Evolutionary conservation across 2,888 invertebrate species (phyloP).

Genomic region (Isotomurus palustris): DNA sequence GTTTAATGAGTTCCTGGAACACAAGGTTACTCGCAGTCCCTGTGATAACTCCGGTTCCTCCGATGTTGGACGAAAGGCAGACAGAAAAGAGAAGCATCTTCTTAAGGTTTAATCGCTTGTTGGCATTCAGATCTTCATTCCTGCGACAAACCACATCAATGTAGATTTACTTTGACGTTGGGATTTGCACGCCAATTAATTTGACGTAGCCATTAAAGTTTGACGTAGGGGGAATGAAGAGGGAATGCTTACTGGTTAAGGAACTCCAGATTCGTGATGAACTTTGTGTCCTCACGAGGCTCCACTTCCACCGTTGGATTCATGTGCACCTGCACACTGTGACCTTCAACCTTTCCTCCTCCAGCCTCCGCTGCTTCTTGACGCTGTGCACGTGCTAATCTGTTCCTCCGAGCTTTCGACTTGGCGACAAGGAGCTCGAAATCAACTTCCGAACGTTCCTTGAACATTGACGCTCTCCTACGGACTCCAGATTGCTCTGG

Average conservation of each 20-base stretch:
- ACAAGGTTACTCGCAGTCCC: slow-evolving; percentile 29
- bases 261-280: background rate
- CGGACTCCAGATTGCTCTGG: slow-evolving; percentile 6
- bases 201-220: slow-evolving; percentile 9
- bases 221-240: too few species aligned
- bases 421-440: slow-evolving; percentile 10
- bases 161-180: too few species aligned
- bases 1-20: slow-evolving; percentile 22
- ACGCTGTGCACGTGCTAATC: background rate
- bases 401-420: background rate
- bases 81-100: slow-evolving; percentile 35
- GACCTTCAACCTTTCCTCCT: background rate
- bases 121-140: slow-evolving; percentile 16
- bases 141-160: too few species aligned
- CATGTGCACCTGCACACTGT: background rate
- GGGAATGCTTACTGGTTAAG: too few species aligned
- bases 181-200: slow-evolving; percentile 19
- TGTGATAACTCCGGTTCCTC: slow-evolving; percentile 31
- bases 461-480: slow-evolving; percentile 22
- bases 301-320: too few species aligned
- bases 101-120: slow-evolving; percentile 28
- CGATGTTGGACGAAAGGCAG: slow-evolving; percentile 30
- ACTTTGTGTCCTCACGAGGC: background rate
- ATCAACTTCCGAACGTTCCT: slow-evolving; percentile 26
- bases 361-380: background rate